phyloP scores from a whole-genome alignment of 2,888 invertebrate species.

The Eupeodes latifasciatus region DNA sequence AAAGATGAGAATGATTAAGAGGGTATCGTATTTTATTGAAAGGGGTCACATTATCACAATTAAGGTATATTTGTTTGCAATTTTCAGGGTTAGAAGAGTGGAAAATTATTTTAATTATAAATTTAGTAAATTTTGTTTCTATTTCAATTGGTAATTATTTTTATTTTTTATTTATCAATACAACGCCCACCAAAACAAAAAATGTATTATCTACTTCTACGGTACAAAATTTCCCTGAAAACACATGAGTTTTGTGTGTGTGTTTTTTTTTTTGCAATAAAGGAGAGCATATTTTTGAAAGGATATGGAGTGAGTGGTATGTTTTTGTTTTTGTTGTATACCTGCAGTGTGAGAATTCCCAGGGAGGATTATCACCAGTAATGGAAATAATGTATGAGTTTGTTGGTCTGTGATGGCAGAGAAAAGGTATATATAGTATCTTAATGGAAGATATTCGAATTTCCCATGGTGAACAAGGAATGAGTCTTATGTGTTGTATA shows the following conservation, averaged over 20 bases:
- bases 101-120: slow-evolving; percentile 36
- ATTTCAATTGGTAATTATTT: slow-evolving; percentile 12
- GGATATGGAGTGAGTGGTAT: slow-evolving; percentile 3
- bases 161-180: slow-evolving; percentile 58
- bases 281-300: neutral
- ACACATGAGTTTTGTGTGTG: slow-evolving; percentile 9
- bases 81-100: slow-evolving; percentile 46
- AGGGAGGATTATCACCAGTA: slow-evolving; percentile 57
- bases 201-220: slow-evolving; percentile 34
- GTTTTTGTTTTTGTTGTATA: slow-evolving; percentile 5
- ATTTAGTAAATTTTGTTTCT: neutral
- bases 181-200: slow-evolving; percentile 67
- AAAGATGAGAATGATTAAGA: slow-evolving; percentile 46
- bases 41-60: slow-evolving; percentile 71
- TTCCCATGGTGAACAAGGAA: neutral
- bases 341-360: slow-evolving; percentile 72
- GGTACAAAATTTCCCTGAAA: slow-evolving; percentile 51
- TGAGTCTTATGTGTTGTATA: neutral
- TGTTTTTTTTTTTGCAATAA: neutral
- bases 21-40: slow-evolving; percentile 20
- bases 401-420: neutral
- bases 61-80: slow-evolving; percentile 34
- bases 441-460: neutral
- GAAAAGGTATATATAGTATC: neutral
- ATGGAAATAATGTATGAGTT: neutral